Evolutionary conservation across 1,140 invertebrate genomes (phyloP).

Genomic region (Diorhabda elongata): DNA sequence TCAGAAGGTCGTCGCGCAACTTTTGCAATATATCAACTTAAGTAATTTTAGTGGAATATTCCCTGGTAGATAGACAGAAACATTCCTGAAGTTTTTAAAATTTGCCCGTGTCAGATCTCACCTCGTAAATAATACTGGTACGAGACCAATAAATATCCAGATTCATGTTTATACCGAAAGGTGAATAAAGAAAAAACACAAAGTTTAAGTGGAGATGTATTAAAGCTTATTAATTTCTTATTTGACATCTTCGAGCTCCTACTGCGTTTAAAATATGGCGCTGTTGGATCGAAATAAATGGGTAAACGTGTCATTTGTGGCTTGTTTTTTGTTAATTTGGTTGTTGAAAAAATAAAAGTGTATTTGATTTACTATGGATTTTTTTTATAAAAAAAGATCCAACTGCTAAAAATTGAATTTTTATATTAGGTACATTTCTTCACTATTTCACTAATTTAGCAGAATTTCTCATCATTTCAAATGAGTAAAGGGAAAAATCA

Average conservation of each 20-base stretch:
- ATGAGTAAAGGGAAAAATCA: too few species aligned
- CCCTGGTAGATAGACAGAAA: slow-evolving; percentile 42
- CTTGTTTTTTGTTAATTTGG: slow-evolving; percentile 1
- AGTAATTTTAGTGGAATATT: slow-evolving; percentile 35
- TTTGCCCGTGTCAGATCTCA: slow-evolving; percentile 47
- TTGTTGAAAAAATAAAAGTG: background rate
- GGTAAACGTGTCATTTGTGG: slow-evolving; percentile 1
- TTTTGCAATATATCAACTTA: slow-evolving; percentile 9
- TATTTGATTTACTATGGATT: background rate
- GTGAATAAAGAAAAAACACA: slow-evolving; percentile 35
- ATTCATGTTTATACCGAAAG: slow-evolving; percentile 40
- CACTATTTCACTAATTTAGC: too few species aligned
- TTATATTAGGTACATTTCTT: too few species aligned
- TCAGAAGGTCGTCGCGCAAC: background rate
- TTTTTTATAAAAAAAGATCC: background rate
- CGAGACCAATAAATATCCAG: slow-evolving; percentile 41
- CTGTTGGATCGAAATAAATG: background rate
- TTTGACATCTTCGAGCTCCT: slow-evolving; percentile 35
- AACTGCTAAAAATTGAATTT: too few species aligned
- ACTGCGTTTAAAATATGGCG: slow-evolving; percentile 35
- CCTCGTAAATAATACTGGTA: slow-evolving; percentile 45
- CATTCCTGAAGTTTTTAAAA: slow-evolving; percentile 45
- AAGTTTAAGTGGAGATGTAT: slow-evolving; percentile 32
- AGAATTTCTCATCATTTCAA: too few species aligned
- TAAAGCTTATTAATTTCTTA: slow-evolving; percentile 40